Percentiles rank a stretch among this genome's conserved stretches.
Conservation (phyloP, 2,888 invertebrate genomes). For the Drosophila neotestacea region DNA sequence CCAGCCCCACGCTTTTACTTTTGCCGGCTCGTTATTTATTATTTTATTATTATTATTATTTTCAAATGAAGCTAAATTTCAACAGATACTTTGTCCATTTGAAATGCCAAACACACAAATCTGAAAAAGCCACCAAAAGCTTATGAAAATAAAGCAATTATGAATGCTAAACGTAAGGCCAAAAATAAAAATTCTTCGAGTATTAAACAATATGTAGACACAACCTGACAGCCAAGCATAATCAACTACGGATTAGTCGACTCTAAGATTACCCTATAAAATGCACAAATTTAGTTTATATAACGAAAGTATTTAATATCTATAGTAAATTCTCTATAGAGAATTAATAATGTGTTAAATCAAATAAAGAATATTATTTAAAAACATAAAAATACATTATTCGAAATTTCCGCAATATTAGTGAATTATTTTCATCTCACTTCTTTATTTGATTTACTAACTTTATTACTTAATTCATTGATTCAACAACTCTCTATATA, state of each 20-base stretch:
- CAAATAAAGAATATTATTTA: too few relatives aligned
- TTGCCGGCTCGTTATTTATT: slow-evolving; percentile 50
- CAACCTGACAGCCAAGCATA: neutral
- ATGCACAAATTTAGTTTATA: too few relatives aligned
- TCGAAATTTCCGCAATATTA: too few relatives aligned
- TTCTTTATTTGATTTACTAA: too few relatives aligned
- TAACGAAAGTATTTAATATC: too few relatives aligned
- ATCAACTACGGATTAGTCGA: accelerated
- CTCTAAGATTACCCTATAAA: slow-evolving; percentile 6
- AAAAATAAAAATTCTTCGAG: slow-evolving; percentile 51
- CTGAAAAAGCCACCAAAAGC: slow-evolving; percentile 49
- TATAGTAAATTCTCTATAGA: too few relatives aligned
- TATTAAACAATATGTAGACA: slow-evolving; percentile 32
- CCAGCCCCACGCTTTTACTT: slow-evolving; percentile 57
- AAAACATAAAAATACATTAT: too few relatives aligned
- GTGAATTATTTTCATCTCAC: too few relatives aligned
- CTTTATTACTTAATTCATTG: too few relatives aligned
- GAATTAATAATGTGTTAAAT: too few relatives aligned
- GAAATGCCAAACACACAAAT: slow-evolving; percentile 64
- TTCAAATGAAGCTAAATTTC: slow-evolving; percentile 48
- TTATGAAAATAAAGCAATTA: slow-evolving; percentile 70
- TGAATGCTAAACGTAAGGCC: slow-evolving; percentile 65
- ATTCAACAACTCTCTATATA: too few relatives aligned
- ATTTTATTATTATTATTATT: slow-evolving; percentile 38
- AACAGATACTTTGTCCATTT: slow-evolving; percentile 68